A percentile compares a stretch with the other conserved stretches of the same genome.
Evolutionary conservation across 2,888 invertebrate species (phyloP).

Genomic region (Crepidodera aurea): DNA sequence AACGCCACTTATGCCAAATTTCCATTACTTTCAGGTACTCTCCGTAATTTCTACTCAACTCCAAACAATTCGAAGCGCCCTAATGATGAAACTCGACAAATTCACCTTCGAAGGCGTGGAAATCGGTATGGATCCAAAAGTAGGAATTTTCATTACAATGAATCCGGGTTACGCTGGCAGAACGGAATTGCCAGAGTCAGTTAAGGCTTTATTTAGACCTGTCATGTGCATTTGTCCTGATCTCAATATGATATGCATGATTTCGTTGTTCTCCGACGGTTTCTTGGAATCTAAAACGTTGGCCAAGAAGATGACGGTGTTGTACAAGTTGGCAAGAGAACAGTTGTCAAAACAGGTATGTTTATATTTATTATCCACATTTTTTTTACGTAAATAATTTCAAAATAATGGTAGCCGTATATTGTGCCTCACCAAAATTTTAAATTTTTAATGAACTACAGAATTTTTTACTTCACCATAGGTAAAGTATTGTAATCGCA

Average conservation of each 20-base stretch:
- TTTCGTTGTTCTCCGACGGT: constrained; percentile 91
- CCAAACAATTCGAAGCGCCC: constrained; percentile 86
- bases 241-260: constrained; percentile 89
- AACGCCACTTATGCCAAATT: too few species aligned
- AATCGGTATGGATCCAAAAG: constrained; percentile 82
- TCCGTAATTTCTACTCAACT: constrained; percentile 93
- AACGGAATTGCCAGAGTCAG: constrained; percentile 90
- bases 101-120: constrained; percentile 75
- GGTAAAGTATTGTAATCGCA: too few species aligned
- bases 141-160: constrained; percentile 95
- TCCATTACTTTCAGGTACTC: constrained; percentile 65
- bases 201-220: constrained; percentile 90
- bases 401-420: too few species aligned
- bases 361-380: not conserved
- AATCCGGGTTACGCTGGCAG: constrained; percentile 94
- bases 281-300: constrained; percentile 88
- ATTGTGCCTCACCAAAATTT: too few species aligned
- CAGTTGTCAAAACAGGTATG: constrained; percentile 83
- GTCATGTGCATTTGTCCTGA: constrained; percentile 94
- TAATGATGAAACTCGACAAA: constrained; percentile 75
- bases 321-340: constrained; percentile 86
- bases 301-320: constrained; percentile 93
- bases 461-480: too few species aligned
- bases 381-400: too few species aligned
- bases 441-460: too few species aligned